Evolutionary conservation across 2,888 invertebrate species (phyloP).

Genomic region (Mesorhabditis spiculigera): DNA sequence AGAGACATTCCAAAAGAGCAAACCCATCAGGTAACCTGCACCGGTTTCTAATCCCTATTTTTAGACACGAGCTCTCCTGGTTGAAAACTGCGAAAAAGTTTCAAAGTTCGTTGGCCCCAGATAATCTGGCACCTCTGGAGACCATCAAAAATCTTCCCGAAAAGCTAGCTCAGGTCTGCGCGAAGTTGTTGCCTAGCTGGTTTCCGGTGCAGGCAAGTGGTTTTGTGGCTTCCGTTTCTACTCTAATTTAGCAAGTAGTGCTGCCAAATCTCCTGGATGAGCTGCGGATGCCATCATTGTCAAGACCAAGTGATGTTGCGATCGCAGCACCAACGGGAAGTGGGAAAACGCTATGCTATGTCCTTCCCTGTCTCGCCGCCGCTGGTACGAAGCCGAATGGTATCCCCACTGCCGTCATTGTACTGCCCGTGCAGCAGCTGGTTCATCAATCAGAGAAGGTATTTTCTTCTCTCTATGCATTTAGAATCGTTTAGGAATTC

Average conservation of each 20-base stretch:
- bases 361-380: slow-evolving; percentile 68
- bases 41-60: slow-evolving; percentile 11
- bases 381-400: slow-evolving; percentile 19
- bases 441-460: slow-evolving; percentile 74
- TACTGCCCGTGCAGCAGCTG: slow-evolving; percentile 86
- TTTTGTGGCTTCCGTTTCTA: not conserved
- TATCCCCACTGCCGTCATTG: slow-evolving; percentile 76
- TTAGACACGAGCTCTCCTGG: slow-evolving; percentile 41
- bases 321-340: slow-evolving; percentile 93
- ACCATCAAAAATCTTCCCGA: slow-evolving; percentile 24
- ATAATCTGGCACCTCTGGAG: slow-evolving; percentile 27
- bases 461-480: not conserved
- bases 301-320: slow-evolving; percentile 82
- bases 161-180: slow-evolving; percentile 20
- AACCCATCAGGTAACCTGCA: slow-evolving; percentile 20
- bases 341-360: slow-evolving; percentile 92
- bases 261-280: slow-evolving; percentile 38
- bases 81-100: slow-evolving; percentile 41
- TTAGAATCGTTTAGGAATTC: slow-evolving; percentile 34
- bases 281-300: slow-evolving; percentile 22
- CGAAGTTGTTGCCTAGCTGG: slow-evolving; percentile 31
- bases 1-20: slow-evolving; percentile 18
- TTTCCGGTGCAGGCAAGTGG: slow-evolving; percentile 51
- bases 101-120: slow-evolving; percentile 28
- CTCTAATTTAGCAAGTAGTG: slow-evolving; percentile 30